These are phyloP conservation scores for Ammodramus savannarum DNA, from an alignment of 2,113 vertebrate genomes.

Conservation along the genomic window DNA sequence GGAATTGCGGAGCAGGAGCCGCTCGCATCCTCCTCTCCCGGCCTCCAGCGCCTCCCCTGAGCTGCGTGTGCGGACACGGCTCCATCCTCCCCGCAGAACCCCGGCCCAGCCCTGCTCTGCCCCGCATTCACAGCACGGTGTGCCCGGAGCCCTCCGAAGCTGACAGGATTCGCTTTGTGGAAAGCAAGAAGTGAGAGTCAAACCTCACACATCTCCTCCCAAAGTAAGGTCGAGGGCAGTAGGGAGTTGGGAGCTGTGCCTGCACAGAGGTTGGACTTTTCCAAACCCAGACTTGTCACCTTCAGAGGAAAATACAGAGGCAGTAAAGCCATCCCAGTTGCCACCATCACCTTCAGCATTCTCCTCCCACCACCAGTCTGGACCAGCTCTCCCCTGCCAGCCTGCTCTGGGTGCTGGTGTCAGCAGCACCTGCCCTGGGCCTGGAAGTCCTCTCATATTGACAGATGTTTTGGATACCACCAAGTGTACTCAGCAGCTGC, in stretches of 20 bases:
- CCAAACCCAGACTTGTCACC: neutral
- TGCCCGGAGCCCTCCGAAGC: neutral
- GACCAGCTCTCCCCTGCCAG: neutral
- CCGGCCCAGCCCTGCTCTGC: neutral
- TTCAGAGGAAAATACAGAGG: neutral
- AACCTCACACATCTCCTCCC: rapidly evolving
- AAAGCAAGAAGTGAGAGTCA: neutral
- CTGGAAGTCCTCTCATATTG: neutral
- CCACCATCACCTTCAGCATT: neutral
- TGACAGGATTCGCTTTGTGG: neutral
- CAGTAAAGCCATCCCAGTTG: neutral
- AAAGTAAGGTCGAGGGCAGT: rapidly evolving
- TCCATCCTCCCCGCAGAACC: neutral
- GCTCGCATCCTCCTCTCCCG: neutral
- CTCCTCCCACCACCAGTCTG: neutral
- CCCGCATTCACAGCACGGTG: neutral
- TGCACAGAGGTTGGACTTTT: neutral
- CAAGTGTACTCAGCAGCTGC: neutral
- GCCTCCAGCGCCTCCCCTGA: neutral
- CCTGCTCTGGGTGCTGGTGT: neutral
- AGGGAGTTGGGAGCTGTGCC: rapidly evolving
- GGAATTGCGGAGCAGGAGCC: neutral
- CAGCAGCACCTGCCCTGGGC: neutral
- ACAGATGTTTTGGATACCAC: neutral
- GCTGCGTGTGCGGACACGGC: neutral